A percentile compares a stretch with the other conserved stretches of the same genome.
Evolutionary conservation across 2,797 vertebrate species (phyloP).

Genomic region (Dermochelys coriacea): DNA sequence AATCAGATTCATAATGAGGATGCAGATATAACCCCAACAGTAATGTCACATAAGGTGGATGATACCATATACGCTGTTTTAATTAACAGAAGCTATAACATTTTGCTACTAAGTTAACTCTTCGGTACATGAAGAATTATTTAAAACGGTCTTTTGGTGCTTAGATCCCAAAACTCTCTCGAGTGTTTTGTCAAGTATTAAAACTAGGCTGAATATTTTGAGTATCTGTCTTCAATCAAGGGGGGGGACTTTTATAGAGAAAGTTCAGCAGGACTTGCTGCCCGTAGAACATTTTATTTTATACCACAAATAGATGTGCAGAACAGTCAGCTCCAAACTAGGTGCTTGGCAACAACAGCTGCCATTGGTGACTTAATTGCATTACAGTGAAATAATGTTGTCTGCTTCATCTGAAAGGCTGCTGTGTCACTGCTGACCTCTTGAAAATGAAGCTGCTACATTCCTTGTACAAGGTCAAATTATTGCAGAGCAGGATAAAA

Average conservation of each 20-base stretch:
- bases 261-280: slow-evolving; percentile 50
- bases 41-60: not conserved
- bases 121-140: not conserved
- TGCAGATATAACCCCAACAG: not conserved
- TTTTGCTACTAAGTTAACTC: not conserved
- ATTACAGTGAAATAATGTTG: not conserved
- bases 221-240: not conserved
- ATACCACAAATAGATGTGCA: slow-evolving; percentile 86
- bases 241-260: slow-evolving; percentile 74
- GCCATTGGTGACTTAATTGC: slow-evolving; percentile 54
- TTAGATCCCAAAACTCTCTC: not conserved
- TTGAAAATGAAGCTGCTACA: not conserved
- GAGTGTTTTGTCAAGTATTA: not conserved
- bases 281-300: slow-evolving; percentile 58
- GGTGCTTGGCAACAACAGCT: slow-evolving; percentile 83
- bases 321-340: slow-evolving; percentile 84
- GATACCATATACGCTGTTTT: not conserved
- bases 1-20: not conserved
- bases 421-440: not conserved
- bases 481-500: not conserved
- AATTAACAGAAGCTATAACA: not conserved
- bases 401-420: not conserved
- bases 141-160: not conserved
- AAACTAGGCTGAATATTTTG: not conserved
- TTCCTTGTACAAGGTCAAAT: not conserved